A percentile compares a stretch with the other conserved stretches of the same genome.
Conservation (phyloP, 1,140 invertebrate species). For the Cotesia typhae region DNA sequence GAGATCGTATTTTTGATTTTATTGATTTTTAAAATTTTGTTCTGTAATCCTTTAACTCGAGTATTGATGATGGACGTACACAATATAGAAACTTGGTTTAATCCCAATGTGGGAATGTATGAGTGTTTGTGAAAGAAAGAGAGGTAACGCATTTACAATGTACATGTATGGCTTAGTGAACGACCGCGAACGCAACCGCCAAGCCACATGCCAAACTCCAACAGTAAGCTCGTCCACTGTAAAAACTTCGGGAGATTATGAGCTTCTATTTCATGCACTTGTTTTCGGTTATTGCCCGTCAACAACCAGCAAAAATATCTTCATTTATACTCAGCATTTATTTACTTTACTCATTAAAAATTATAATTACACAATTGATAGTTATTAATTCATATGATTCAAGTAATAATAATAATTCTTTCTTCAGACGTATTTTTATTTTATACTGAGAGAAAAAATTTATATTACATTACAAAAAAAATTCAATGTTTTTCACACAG, state of each 20-base stretch:
- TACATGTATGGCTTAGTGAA: constrained; percentile 21
- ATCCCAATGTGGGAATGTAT: not conserved
- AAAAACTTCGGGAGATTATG: constrained; percentile 12
- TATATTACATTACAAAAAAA: too few species aligned
- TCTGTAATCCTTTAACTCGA: too few species aligned
- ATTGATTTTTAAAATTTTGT: too few species aligned
- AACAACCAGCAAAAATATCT: not conserved
- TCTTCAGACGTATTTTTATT: too few species aligned
- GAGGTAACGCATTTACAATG: not conserved
- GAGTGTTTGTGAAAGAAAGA: not conserved
- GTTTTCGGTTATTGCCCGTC: not conserved
- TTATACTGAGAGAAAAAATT: too few species aligned
- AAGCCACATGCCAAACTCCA: constrained; percentile 11
- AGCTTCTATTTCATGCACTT: not conserved
- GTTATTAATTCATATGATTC: too few species aligned
- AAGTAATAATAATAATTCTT: too few species aligned
- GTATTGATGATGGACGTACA: too few species aligned
- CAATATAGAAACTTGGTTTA: too few species aligned
- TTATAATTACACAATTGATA: not conserved
- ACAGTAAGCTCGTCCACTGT: not conserved
- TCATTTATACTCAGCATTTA: not conserved
- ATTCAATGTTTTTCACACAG: too few species aligned
- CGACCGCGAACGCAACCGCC: constrained; percentile 20
- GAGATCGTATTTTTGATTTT: too few species aligned
- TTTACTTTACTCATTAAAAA: too few species aligned